Evolutionary conservation across 1,140 invertebrate genomes (phyloP).

Genomic region (Bombus confusus): DNA sequence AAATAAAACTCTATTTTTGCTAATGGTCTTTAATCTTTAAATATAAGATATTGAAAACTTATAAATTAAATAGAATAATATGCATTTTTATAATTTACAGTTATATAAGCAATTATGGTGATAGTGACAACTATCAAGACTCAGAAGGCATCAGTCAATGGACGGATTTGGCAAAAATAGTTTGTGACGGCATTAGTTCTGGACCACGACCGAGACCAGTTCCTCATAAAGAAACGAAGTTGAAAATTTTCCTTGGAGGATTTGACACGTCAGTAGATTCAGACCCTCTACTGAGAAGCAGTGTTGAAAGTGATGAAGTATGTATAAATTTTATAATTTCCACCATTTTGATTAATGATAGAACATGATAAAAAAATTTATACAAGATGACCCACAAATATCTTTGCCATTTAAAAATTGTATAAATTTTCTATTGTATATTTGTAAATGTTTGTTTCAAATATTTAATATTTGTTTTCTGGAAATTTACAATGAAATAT

Average conservation of each 20-base stretch:
- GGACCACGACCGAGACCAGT: constrained; percentile 71
- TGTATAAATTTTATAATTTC: not conserved
- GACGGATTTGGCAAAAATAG: constrained; percentile 74
- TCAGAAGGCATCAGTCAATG: constrained; percentile 71
- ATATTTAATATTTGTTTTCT: not conserved
- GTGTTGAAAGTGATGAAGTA: constrained; percentile 57
- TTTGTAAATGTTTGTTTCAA: no score
- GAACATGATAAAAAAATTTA: no score
- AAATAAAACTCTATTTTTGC: not conserved
- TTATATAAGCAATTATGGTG: constrained; percentile 52
- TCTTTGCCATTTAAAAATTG: no score
- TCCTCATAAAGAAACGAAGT: constrained; percentile 13
- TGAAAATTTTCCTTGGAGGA: constrained; percentile 23
- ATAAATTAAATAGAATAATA: not conserved
- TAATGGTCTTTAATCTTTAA: not conserved
- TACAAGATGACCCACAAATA: no score
- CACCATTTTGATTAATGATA: not conserved
- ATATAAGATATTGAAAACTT: not conserved
- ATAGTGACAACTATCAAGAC: constrained; percentile 58
- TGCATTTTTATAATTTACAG: constrained; percentile 13
- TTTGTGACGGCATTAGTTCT: constrained; percentile 71
- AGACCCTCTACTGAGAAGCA: constrained; percentile 37
- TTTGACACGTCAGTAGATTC: constrained; percentile 35
- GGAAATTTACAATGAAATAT: no score
- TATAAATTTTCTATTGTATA: no score